Conservation (phyloP, 2,888 invertebrate genomes). For the Cordilura impudica region DNA sequence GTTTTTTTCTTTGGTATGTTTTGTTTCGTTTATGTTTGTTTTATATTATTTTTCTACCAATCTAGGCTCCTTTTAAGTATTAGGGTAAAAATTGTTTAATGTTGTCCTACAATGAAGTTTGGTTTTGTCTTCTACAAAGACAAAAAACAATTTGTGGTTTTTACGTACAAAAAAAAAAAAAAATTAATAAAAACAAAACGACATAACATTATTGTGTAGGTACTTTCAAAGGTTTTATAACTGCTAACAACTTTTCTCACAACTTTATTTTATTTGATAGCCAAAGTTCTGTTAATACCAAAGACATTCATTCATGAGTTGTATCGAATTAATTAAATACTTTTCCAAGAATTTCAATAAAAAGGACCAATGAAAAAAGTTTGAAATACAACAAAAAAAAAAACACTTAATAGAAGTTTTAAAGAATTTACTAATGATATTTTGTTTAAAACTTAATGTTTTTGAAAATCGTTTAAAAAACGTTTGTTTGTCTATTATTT, state of each 20-base stretch:
- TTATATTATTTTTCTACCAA: neutral
- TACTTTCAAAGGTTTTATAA: constrained; percentile 20
- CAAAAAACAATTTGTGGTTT: constrained; percentile 1
- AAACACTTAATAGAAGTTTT: no score
- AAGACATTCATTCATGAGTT: neutral
- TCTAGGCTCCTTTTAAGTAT: neutral
- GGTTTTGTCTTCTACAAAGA: neutral
- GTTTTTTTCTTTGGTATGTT: neutral
- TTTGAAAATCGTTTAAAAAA: no score
- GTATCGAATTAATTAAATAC: neutral
- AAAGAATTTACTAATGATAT: no score
- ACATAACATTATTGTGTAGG: constrained; percentile 26
- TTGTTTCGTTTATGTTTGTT: neutral
- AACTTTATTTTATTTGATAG: constrained; percentile 5
- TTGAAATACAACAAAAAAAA: no score
- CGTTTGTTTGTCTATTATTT: no score
- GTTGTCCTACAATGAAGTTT: constrained; percentile 7
- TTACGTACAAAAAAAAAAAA: neutral
- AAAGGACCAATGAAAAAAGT: neutral
- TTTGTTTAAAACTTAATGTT: no score
- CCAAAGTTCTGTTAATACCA: constrained; percentile 1
- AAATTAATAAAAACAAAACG: no score
- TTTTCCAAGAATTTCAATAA: constrained; percentile 2
- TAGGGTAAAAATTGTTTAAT: constrained; percentile 16
- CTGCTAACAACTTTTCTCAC: constrained; percentile 22